A percentile compares a stretch with the other conserved stretches of the same genome.
Conservation (phyloP, 2,797 vertebrate species). For the Brachyalestes nurse region DNA sequence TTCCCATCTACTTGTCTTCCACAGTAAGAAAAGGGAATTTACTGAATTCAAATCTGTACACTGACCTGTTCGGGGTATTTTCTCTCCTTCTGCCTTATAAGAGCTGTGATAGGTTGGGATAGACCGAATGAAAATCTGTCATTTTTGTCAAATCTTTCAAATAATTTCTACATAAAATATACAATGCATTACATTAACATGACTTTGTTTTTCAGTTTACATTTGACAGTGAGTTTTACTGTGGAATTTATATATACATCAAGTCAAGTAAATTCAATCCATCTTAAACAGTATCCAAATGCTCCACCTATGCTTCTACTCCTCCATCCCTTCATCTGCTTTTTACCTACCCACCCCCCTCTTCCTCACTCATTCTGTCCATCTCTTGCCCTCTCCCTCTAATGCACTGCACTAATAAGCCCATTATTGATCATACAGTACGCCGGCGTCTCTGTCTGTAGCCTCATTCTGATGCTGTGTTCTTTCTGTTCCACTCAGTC, state of each 20-base stretch:
- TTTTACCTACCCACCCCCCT: conserved; percentile 8
- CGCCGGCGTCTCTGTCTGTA: conserved; percentile 14
- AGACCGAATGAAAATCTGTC: too few relatives aligned
- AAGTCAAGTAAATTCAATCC: too few relatives aligned
- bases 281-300: too few relatives aligned
- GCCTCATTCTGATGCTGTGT: conserved; percentile 9
- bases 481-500: neutral
- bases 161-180: neutral
- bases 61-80: too few relatives aligned
- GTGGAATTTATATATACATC: neutral
- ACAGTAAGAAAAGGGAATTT: neutral
- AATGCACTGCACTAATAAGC: conserved; percentile 17
- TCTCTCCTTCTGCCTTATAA: too few relatives aligned
- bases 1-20: conserved; percentile 20
- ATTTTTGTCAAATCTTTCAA: too few relatives aligned
- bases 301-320: neutral
- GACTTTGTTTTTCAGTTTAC: neutral
- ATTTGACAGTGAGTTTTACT: neutral
- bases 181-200: neutral
- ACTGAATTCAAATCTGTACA: too few relatives aligned
- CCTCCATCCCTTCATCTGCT: neutral
- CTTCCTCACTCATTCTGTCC: conserved; percentile 20
- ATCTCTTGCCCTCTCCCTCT: conserved; percentile 33
- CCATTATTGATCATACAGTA: conserved; percentile 40
- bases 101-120: too few relatives aligned